phyloP scores from a whole-genome alignment of 2,888 invertebrate species.

The Eueremaeus valkanovi region DNA sequence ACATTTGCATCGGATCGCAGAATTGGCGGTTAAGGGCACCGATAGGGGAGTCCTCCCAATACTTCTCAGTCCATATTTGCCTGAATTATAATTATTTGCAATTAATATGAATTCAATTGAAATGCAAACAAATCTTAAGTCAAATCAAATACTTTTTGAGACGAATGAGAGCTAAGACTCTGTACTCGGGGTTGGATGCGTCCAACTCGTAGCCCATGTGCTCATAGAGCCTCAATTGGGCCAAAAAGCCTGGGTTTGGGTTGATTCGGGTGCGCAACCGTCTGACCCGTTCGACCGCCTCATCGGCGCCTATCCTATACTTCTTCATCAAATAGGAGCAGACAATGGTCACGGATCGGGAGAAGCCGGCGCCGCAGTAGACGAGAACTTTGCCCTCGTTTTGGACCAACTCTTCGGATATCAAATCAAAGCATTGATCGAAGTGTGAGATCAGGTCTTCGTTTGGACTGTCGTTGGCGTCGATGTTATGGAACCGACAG shows the following conservation, averaged over 20 bases:
- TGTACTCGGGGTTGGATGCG: neutral
- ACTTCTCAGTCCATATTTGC: neutral
- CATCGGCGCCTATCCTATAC: neutral
- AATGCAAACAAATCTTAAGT: neutral
- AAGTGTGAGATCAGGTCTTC: conserved; percentile 21
- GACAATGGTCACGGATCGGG: neutral
- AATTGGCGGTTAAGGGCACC: neutral
- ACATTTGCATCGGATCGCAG: neutral
- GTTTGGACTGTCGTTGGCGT: neutral
- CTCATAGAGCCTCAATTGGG: conserved; percentile 3
- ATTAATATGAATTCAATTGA: too few relatives aligned
- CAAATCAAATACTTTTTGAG: conserved; percentile 5
- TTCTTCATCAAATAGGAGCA: conserved; percentile 12
- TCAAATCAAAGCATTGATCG: neutral
- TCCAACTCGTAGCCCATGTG: neutral
- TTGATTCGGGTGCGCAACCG: neutral
- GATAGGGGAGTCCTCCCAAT: neutral
- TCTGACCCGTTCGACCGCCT: neutral
- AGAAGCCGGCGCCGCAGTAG: conserved; percentile 12
- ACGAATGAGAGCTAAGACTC: neutral
- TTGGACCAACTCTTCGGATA: neutral
- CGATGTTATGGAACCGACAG: neutral
- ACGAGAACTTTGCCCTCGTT: neutral
- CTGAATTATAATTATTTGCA: too few relatives aligned
- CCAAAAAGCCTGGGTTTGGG: conserved; percentile 6